Base-by-base conservation (phyloP, 2,888 invertebrate genomes). In the Euclidia mi region DNA sequence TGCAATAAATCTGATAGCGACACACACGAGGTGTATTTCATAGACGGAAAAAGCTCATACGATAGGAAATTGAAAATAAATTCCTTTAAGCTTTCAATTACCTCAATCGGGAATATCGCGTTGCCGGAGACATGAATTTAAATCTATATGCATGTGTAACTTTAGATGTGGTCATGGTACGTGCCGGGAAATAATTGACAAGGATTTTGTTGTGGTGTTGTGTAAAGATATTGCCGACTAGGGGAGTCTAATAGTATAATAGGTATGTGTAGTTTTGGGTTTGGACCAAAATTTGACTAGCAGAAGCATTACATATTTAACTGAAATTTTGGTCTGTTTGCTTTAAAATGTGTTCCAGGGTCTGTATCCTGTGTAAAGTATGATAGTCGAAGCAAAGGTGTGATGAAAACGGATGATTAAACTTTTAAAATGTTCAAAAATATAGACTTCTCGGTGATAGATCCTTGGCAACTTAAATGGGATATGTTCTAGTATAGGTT, bases 1-100 rank as follows among this genome's bases (percentile, higher is more conserved):
- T 65, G 75, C 77, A 75, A 76, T 82, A 84, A 85, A 87, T 85
- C 83, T 78, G 72, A 82, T 80, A 78, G 73, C 75, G 64, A 64
- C 67, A 65, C 69, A 47, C 69, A 47, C 66, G 69, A 65, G 79
- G 74, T 80, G 78, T 82, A 82, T 86, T 84, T 82, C 82, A 87
- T 87, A 88, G 82, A 84, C 81, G 85, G 82, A 80, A 82, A 86
- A 87, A 79, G 81, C 88, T 87, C 87, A 85, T 90, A 88, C 85
- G 85, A 89, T 89, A 87, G 89, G 87, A 92, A 92, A 94, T 93
- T 92, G 92, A 83, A 93, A 94, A 93, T 92, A 93, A 93, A 94
- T 92, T 92, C 93, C 91, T 88, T 84, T 93, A 94, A 94, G 92
- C 93, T 88, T 89, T 85, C 93, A 93, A 93, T 94, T 93, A 94